These are phyloP conservation scores for Hemicordylus capensis DNA, from an alignment of 2,113 vertebrate genomes.

Conservation along the genomic window DNA sequence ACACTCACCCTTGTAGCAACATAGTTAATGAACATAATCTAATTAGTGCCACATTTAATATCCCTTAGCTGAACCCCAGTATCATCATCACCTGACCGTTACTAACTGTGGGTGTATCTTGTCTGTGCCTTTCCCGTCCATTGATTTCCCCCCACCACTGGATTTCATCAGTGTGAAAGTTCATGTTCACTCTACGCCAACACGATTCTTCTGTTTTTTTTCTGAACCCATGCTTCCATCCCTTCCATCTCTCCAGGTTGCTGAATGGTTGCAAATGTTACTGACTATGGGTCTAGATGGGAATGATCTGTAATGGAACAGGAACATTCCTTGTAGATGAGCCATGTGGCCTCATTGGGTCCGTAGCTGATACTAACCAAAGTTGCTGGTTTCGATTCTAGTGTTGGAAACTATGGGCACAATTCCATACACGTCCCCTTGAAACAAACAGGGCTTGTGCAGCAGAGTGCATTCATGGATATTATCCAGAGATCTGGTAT, in stretches of 20 bases:
- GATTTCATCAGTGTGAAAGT: conserved; percentile 72
- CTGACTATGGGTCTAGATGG: conserved; percentile 3
- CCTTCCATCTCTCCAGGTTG: conserved; percentile 51
- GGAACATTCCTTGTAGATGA: background rate
- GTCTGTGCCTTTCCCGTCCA: conserved; percentile 54
- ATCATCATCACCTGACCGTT: conserved; percentile 28
- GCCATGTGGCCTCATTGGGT: background rate
- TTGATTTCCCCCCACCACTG: conserved; percentile 37
- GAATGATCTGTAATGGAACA: background rate
- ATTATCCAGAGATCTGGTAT: background rate
- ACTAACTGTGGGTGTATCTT: conserved; percentile 38
- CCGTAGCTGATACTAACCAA: background rate
- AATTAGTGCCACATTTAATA: background rate
- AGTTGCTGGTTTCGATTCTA: background rate
- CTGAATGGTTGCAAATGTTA: conserved; percentile 53
- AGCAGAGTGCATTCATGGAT: background rate
- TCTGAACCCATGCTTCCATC: conserved; percentile 62
- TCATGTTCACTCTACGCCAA: conserved; percentile 87
- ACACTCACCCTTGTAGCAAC: background rate
- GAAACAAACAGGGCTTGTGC: background rate
- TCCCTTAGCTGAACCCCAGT: conserved; percentile 2
- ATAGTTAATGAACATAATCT: background rate
- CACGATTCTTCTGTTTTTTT: conserved; percentile 69
- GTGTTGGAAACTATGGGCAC: background rate
- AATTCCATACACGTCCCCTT: background rate